Conservation (phyloP, 2,888 invertebrate species). For the Cyclophora punctaria region DNA sequence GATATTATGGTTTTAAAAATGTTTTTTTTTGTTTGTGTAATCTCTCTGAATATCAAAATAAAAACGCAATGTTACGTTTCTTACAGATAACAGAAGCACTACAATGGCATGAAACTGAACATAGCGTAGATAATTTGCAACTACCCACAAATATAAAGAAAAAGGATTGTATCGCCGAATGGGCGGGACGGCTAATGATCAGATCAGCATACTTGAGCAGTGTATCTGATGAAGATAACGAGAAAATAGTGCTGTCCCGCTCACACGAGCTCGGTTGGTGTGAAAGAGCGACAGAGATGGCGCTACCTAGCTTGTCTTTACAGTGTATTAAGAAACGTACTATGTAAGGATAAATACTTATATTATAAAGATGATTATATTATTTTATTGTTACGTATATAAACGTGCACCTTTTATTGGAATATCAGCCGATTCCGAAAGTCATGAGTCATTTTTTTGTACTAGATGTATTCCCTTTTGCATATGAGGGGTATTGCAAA, state of each 20-base stretch:
- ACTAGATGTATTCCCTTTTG: no score
- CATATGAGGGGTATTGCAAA: no score
- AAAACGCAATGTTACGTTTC: not conserved
- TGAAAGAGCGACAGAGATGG: conserved; percentile 30
- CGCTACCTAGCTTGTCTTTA: conserved; percentile 25
- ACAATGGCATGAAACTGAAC: conserved; percentile 14
- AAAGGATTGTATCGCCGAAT: conserved; percentile 37
- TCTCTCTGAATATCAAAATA: no score
- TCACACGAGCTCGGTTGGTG: conserved; percentile 40
- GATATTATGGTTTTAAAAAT: no score
- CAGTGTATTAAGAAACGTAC: conserved; percentile 28
- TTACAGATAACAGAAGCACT: conserved; percentile 29
- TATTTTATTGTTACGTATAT: no score
- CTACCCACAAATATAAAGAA: conserved; percentile 11
- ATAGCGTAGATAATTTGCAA: not conserved
- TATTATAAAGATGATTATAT: no score
- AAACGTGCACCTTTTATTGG: no score
- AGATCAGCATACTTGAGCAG: conserved; percentile 21
- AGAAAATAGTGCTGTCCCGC: conserved; percentile 17
- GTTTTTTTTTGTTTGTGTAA: no score
- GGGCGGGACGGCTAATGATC: conserved; percentile 43
- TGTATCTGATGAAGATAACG: not conserved
- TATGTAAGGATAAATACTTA: conserved; percentile 20
- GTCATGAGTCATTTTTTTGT: no score
- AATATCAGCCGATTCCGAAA: no score